phyloP scores from a whole-genome alignment of 2,797 vertebrate genomes.

The Oreonectes daqikongensis region DNA sequence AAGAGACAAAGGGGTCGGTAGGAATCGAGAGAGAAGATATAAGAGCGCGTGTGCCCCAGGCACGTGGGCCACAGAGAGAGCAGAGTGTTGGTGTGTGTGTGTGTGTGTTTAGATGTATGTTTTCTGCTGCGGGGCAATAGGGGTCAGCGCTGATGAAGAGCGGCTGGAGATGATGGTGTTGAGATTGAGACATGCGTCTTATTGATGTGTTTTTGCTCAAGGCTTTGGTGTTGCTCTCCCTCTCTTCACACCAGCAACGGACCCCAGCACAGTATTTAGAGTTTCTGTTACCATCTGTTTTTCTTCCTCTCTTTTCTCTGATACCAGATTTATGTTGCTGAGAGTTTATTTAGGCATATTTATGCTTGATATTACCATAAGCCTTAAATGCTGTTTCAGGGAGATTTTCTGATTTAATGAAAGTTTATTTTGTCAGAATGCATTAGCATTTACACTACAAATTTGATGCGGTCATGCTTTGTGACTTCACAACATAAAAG shows the following conservation, averaged over 20 bases:
- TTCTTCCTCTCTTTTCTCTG: neutral
- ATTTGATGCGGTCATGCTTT: too few relatives aligned
- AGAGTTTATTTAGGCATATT: too few relatives aligned
- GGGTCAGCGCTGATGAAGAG: constrained; percentile 50
- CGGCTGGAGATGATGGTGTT: constrained; percentile 46
- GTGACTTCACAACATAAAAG: too few relatives aligned
- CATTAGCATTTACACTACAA: too few relatives aligned
- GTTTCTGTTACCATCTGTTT: neutral
- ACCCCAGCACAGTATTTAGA: constrained; percentile 5
- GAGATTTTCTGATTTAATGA: too few relatives aligned
- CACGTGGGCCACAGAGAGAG: constrained; percentile 18
- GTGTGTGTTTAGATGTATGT: constrained; percentile 45
- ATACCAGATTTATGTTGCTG: neutral
- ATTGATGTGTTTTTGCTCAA: constrained; percentile 54
- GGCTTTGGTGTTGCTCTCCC: constrained; percentile 26
- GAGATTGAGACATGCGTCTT: constrained; percentile 57
- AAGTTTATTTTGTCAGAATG: too few relatives aligned
- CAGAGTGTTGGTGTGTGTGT: constrained; percentile 27
- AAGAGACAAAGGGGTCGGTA: neutral
- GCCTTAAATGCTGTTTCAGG: neutral
- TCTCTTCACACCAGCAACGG: constrained; percentile 18
- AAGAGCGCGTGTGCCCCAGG: constrained; percentile 44
- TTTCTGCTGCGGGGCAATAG: constrained; percentile 44
- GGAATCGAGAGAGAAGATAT: constrained; percentile 45
- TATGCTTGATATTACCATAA: neutral